phyloP scores from a whole-genome alignment of 2,113 vertebrate genomes.

The Ia io region DNA sequence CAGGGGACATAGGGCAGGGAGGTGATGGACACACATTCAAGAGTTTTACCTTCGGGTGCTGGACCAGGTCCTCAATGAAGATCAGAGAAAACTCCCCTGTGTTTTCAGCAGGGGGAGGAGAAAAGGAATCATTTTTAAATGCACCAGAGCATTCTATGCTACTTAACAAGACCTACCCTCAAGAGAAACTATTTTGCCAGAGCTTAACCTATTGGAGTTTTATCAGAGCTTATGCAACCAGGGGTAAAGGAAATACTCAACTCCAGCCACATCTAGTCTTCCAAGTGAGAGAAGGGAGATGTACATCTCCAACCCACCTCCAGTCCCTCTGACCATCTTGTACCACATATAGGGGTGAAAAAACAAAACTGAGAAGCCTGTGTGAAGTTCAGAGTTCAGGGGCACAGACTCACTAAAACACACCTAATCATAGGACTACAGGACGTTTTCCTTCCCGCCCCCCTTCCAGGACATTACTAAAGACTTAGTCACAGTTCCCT shows the following conservation, averaged over 20 bases:
- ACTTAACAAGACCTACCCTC: background rate
- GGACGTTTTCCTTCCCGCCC: background rate
- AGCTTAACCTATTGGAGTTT: background rate
- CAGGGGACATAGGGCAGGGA: background rate
- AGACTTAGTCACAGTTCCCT: background rate
- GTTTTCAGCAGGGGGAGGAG: background rate
- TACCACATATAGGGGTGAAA: rapidly evolving
- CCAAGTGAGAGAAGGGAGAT: background rate
- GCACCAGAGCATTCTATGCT: background rate
- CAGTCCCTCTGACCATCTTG: background rate
- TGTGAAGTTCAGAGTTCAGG: background rate
- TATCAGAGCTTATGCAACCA: too few relatives aligned
- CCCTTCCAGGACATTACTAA: background rate
- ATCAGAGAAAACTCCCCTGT: background rate
- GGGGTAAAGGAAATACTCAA: background rate
- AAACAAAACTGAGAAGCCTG: background rate
- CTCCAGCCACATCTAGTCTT: background rate
- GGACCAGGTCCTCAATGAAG: background rate
- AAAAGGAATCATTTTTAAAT: background rate
- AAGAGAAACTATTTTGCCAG: background rate
- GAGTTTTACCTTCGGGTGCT: background rate
- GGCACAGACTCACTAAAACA: background rate
- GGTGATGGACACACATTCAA: background rate
- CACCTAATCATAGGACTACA: background rate
- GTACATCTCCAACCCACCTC: background rate